These are phyloP conservation scores for Nebria salina DNA, from an alignment of 2,888 invertebrate genomes.

Conservation along the genomic window DNA sequence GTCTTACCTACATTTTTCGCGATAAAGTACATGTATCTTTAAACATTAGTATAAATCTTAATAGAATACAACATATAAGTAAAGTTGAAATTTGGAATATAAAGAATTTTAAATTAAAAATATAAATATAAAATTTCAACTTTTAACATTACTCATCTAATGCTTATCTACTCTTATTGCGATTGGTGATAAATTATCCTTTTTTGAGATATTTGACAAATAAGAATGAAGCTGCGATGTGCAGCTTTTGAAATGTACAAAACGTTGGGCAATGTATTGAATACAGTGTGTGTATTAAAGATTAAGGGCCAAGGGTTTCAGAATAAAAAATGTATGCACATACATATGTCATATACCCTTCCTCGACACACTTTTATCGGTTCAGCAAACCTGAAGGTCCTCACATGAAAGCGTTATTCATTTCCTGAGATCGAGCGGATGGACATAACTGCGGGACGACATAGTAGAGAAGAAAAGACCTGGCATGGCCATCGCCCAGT, in stretches of 20 bases:
- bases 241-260: neutral
- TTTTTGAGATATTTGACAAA: neutral
- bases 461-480: neutral
- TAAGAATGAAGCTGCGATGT: neutral
- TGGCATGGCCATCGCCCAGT: neutral
- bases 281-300: neutral
- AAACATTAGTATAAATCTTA: too few species aligned
- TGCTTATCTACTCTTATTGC: neutral
- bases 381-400: neutral
- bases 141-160: neutral
- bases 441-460: conserved; percentile 17
- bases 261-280: neutral
- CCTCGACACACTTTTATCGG: neutral
- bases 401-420: conserved; percentile 21
- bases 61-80: too few species aligned
- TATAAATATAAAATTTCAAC: too few species aligned
- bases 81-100: too few species aligned
- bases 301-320: neutral
- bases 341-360: neutral
- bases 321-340: conserved; percentile 5
- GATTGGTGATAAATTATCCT: neutral
- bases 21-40: too few species aligned
- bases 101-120: too few species aligned
- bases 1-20: too few species aligned
- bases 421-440: conserved; percentile 12